Evolutionary conservation across 2,888 invertebrate genomes (phyloP).

Genomic region (Steinernema scapterisci): DNA sequence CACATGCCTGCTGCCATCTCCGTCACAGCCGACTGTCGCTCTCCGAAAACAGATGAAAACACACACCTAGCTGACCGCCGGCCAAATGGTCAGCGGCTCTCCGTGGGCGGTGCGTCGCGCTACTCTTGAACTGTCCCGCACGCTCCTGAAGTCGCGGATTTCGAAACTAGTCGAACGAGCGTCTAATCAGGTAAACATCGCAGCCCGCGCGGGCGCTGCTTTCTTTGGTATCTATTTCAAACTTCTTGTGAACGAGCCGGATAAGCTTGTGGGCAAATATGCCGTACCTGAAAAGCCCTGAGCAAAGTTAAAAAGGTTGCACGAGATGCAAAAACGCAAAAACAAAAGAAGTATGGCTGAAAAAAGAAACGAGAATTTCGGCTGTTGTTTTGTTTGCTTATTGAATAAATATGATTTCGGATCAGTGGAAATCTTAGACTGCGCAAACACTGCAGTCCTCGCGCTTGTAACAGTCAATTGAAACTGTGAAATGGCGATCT

Average conservation of each 20-base stretch:
- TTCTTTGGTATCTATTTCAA: slow-evolving; percentile 11
- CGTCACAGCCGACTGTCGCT: neutral
- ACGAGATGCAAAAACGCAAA: neutral
- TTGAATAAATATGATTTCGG: neutral
- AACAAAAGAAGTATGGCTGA: neutral
- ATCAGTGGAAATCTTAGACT: slow-evolving; percentile 3
- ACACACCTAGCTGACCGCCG: neutral
- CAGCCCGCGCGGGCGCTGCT: neutral
- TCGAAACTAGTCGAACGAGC: slow-evolving; percentile 9
- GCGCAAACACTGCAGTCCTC: neutral
- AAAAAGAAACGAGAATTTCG: neutral
- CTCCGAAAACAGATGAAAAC: slow-evolving; percentile 23
- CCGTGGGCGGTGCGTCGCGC: slow-evolving; percentile 2
- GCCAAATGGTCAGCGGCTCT: neutral
- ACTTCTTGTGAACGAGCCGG: slow-evolving; percentile 30
- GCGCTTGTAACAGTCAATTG: neutral
- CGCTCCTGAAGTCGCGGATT: neutral
- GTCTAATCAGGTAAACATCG: slow-evolving; percentile 21
- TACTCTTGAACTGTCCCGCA: slow-evolving; percentile 26
- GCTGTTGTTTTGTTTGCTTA: slow-evolving; percentile 14
- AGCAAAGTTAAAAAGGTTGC: neutral
- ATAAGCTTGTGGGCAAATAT: neutral
- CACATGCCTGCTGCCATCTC: neutral
- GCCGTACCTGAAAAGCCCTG: neutral
- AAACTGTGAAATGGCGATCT: neutral